These are phyloP conservation scores for Glossosoma conforme DNA, from an alignment of 1,140 invertebrate species.

Conservation along the genomic window DNA sequence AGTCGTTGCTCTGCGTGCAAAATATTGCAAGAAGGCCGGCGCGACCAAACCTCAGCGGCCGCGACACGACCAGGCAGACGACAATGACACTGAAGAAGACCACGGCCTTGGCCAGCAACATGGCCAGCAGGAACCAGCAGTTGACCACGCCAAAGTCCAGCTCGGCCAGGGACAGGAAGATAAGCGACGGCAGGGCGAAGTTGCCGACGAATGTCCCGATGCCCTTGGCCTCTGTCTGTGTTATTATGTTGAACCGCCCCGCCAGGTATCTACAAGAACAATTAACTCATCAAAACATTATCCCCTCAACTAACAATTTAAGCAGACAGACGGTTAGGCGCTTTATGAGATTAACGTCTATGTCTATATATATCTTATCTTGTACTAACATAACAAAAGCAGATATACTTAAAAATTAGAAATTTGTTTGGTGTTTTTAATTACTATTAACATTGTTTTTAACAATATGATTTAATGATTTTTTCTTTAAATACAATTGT, in stretches of 20 bases:
- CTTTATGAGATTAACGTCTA: no score
- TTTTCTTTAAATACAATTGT: no score
- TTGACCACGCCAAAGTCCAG: constrained; percentile 81
- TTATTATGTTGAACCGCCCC: constrained; percentile 78
- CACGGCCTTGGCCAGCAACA: constrained; percentile 79
- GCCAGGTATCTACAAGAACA: constrained; percentile 75
- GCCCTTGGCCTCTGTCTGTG: constrained; percentile 82
- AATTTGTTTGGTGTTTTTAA: no score
- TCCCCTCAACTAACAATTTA: no score
- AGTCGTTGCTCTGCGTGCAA: constrained; percentile 96
- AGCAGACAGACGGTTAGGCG: no score
- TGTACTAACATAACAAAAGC: no score
- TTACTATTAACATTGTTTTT: no score
- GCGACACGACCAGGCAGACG: constrained; percentile 72
- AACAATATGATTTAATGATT: no score
- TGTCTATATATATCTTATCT: no score
- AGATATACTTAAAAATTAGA: no score
- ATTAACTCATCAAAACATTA: constrained; percentile 8
- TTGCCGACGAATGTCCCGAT: constrained; percentile 90
- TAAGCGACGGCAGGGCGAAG: constrained; percentile 86
- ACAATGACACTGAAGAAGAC: constrained; percentile 81
- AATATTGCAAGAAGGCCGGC: constrained; percentile 93
- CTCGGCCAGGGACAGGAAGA: constrained; percentile 85
- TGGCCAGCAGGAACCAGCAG: constrained; percentile 83
- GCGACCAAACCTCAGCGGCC: constrained; percentile 73